A percentile compares a stretch with the other conserved stretches of the same genome.
Conservation (phyloP, 2,888 invertebrate species). For the Dryobota labecula region DNA sequence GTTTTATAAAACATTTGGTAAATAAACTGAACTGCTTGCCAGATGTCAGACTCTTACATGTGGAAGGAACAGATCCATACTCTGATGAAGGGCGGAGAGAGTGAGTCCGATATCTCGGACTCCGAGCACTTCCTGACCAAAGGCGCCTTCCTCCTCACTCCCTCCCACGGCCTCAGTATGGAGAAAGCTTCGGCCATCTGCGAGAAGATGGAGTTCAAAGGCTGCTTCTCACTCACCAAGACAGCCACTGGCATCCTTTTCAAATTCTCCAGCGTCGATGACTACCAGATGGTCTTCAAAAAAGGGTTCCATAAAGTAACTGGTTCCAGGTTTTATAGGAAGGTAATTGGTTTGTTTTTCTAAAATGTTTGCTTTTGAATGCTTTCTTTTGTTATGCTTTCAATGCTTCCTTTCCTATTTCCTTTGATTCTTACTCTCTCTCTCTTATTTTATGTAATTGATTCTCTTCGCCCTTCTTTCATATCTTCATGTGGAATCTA, state of each 20-base stretch:
- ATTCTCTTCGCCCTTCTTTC: conserved; percentile 77
- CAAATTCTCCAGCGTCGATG: conserved; percentile 96
- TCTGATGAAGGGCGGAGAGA: conserved; percentile 93
- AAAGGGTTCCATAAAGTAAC: conserved; percentile 97
- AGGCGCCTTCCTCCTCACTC: conserved; percentile 95
- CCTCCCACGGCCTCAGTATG: conserved; percentile 96
- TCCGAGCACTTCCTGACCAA: conserved; percentile 94
- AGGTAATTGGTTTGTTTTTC: conserved; percentile 89
- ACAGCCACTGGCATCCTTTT: conserved; percentile 97
- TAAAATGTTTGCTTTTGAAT: conserved; percentile 45
- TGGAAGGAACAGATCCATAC: conserved; percentile 90
- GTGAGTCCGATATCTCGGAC: conserved; percentile 94
- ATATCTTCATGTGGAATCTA: conserved; percentile 17
- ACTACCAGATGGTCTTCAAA: conserved; percentile 96
- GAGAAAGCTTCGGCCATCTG: conserved; percentile 96
- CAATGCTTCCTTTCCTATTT: conserved; percentile 39
- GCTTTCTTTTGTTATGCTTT: conserved; percentile 52
- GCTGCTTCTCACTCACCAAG: conserved; percentile 96
- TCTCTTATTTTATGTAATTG: conserved; percentile 11
- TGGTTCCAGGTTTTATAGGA: conserved; percentile 96
- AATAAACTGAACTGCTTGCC: conserved; percentile 62
- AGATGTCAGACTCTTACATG: conserved; percentile 89
- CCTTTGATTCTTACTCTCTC: conserved; percentile 10
- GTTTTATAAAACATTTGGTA: conserved; percentile 17
- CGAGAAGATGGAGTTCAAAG: conserved; percentile 97